These are phyloP conservation scores for Pitta sordida DNA, from an alignment of 2,113 vertebrate species.

Conservation along the genomic window DNA sequence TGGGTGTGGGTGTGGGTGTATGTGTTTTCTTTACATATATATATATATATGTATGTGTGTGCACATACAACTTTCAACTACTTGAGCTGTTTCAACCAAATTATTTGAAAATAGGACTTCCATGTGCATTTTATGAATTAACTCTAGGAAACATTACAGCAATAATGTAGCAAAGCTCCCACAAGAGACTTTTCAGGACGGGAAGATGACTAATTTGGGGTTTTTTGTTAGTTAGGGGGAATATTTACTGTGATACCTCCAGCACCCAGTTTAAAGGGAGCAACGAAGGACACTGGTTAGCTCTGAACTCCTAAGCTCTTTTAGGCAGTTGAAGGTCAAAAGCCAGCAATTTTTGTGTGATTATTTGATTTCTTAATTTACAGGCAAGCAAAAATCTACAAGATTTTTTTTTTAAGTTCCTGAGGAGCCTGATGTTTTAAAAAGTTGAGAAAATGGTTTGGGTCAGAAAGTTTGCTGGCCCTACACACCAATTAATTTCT, in stretches of 20 bases:
- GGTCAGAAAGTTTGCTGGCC: not conserved
- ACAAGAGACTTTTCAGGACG: not conserved
- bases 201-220: not conserved
- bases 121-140: rapidly evolving
- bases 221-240: not conserved
- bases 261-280: not conserved
- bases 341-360: not conserved
- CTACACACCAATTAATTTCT: not conserved
- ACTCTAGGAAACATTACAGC: not conserved
- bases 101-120: not conserved
- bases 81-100: not conserved
- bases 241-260: not conserved
- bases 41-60: rapidly evolving
- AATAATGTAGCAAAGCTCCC: not conserved
- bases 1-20: not conserved
- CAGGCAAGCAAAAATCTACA: not conserved
- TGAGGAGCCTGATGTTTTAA: not conserved
- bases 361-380: not conserved
- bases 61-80: not conserved
- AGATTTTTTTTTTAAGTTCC: not conserved
- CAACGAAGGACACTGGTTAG: not conserved
- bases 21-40: not conserved
- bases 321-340: not conserved
- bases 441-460: not conserved
- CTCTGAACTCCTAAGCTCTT: not conserved